Percentiles rank a stretch among this genome's conserved stretches.
These are phyloP conservation scores for Phenganax stokvisi DNA, from an alignment of 92 coral and sea anemone genomes.

Conservation along the genomic window DNA sequence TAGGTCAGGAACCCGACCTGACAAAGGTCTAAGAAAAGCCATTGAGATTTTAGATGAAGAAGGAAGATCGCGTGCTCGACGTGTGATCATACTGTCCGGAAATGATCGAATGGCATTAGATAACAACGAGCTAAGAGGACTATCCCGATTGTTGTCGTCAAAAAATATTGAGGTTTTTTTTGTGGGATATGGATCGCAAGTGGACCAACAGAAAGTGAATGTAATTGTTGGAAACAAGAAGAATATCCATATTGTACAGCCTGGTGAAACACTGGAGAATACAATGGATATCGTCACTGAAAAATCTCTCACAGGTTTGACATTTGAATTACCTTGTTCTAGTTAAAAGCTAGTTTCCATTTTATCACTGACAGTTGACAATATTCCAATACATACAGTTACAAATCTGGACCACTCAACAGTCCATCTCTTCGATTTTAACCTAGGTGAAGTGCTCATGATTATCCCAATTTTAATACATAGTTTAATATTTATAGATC, in stretches of 20 bases:
- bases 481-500: slow-evolving; percentile 44
- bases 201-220: not conserved
- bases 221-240: not conserved
- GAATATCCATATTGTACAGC: not conserved
- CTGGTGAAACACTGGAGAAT: slow-evolving; percentile 11
- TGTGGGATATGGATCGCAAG: slow-evolving; percentile 23
- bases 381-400: too few relatives aligned
- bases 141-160: not conserved
- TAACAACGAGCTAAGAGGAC: not conserved
- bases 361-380: too few relatives aligned
- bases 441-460: too few relatives aligned
- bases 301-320: slow-evolving; percentile 22
- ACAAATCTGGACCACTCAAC: too few relatives aligned
- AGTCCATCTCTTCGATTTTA: too few relatives aligned
- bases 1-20: slow-evolving; percentile 77
- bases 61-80: slow-evolving; percentile 24
- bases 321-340: not conserved
- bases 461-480: too few relatives aligned
- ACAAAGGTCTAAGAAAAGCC: slow-evolving; percentile 65
- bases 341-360: not conserved
- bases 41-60: slow-evolving; percentile 48
- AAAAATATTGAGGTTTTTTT: slow-evolving; percentile 8
- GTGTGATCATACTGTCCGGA: slow-evolving; percentile 21
- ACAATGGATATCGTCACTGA: slow-evolving; percentile 8
- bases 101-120: not conserved